phyloP scores from a whole-genome alignment of 35 echinoderm and acorn worm species.

The Lytechinus variegatus region DNA sequence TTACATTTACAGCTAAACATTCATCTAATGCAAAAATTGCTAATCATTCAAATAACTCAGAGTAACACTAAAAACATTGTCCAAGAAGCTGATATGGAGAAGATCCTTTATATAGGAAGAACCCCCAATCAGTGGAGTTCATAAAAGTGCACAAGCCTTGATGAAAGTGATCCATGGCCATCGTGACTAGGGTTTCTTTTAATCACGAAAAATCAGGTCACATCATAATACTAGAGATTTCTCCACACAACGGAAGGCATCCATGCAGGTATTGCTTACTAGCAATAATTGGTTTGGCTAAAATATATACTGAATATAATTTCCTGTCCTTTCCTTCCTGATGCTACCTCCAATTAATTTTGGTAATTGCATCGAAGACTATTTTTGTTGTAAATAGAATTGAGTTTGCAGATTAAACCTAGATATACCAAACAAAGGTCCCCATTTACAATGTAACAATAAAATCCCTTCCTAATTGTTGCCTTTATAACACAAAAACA shows the following conservation, averaged over 20 bases:
- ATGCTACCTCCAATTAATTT: background rate
- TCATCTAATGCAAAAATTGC: too few relatives aligned
- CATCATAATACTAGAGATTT: background rate
- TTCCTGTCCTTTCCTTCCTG: background rate
- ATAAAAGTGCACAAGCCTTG: background rate
- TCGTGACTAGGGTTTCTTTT: constrained; percentile 1
- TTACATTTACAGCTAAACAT: too few relatives aligned
- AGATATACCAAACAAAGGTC: too few relatives aligned
- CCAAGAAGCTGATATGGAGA: background rate
- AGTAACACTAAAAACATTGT: too few relatives aligned
- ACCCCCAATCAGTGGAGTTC: background rate
- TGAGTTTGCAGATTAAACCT: background rate
- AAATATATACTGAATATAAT: background rate
- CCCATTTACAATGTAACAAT: too few relatives aligned
- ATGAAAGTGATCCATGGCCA: background rate
- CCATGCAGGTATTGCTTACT: background rate
- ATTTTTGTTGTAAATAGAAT: background rate
- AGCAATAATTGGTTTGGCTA: background rate
- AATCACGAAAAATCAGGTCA: constrained; percentile 12
- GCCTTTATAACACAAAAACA: too few relatives aligned
- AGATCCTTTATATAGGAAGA: background rate
- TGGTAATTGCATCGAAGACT: background rate
- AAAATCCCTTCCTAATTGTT: too few relatives aligned
- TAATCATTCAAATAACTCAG: too few relatives aligned
- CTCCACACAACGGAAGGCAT: background rate